A percentile compares a stretch with the other conserved stretches of the same genome.
phyloP scores from a whole-genome alignment of 2,888 invertebrate species.

The Furcula furcula region DNA sequence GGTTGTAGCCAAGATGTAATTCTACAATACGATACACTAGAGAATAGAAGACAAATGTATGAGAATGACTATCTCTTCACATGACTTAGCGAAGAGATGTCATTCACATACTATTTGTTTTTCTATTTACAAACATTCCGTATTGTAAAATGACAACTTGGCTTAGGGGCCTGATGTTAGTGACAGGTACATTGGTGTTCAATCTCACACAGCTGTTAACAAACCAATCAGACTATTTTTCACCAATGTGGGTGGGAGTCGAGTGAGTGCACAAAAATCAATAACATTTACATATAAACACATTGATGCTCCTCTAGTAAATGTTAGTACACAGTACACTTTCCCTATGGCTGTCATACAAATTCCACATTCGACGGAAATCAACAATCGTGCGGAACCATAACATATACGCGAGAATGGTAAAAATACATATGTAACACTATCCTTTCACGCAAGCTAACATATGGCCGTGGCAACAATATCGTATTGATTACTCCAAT shows the following conservation, averaged over 20 bases:
- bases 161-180: too few relatives aligned
- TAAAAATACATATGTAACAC: slow-evolving; percentile 62
- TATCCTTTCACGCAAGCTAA: slow-evolving; percentile 66
- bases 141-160: too few relatives aligned
- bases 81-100: too few relatives aligned
- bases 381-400: slow-evolving; percentile 33
- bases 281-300: slow-evolving; percentile 17
- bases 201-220: too few relatives aligned
- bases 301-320: slow-evolving; percentile 12
- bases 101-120: too few relatives aligned
- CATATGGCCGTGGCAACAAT: slow-evolving; percentile 65
- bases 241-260: slow-evolving; percentile 8
- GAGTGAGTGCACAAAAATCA: slow-evolving; percentile 28
- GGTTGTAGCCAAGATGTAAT: too few relatives aligned
- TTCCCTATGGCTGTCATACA: slow-evolving; percentile 35
- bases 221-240: too few relatives aligned
- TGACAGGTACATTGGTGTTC: too few relatives aligned
- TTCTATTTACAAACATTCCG: too few relatives aligned
- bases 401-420: slow-evolving; percentile 36
- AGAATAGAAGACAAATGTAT: too few relatives aligned
- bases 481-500: slow-evolving; percentile 55
- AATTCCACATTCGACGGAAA: slow-evolving; percentile 35
- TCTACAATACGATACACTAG: too few relatives aligned
- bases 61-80: too few relatives aligned
- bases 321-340: slow-evolving; percentile 19